Evolutionary conservation across 2,113 vertebrate species (phyloP), one percentile per base, ranked within the genome.

Genomic region (Ceyx margarethae): DNA sequence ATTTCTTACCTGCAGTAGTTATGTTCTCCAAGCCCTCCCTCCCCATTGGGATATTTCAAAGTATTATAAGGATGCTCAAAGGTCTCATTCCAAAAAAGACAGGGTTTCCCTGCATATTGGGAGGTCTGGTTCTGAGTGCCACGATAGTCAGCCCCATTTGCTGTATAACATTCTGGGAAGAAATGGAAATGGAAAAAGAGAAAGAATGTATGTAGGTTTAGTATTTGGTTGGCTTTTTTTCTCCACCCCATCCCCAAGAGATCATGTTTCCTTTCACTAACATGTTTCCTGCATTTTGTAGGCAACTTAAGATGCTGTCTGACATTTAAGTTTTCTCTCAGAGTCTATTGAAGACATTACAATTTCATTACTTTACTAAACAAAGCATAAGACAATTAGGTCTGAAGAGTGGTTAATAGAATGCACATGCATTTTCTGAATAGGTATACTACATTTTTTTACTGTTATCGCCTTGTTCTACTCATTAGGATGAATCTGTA

Each of bases 11-110:
- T 99, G 99, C 99, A 99, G 92, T 98, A 99, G 97, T 99, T 99
- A 93, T 99, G 99, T 23, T 98, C 98, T 37, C 99, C 99, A 78
- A 99, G 96, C 25, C 99, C 99, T 22, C 99, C 99, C 94, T 99
- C 99, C 94, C 98, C 99, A 10, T 99, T 98, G 82, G 98, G 98
- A 93, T 99, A 99, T 93, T 99, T 99, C 94, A 98, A 91, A 76
- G 99, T 99, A 94, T 99, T 99, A 95, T 99, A 99, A 5, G 99
- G 99, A 93, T 99, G 99, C 96, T 99, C 98, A 96, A 99, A 99
- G 80, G 99, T 99, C 97, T 99, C 99, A 23, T 99, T 99, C 99
- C 99, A 99, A 96, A 98, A 99, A 15, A 99, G 98, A 93, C 99
- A 99, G 66, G 98, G 98, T 94, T 99, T 99, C 46, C 99, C 99